Percentiles rank a stretch among this genome's conserved stretches.
Evolutionary conservation across 2,797 vertebrate species (phyloP).

Genomic region (Sebastes umbrosus): DNA sequence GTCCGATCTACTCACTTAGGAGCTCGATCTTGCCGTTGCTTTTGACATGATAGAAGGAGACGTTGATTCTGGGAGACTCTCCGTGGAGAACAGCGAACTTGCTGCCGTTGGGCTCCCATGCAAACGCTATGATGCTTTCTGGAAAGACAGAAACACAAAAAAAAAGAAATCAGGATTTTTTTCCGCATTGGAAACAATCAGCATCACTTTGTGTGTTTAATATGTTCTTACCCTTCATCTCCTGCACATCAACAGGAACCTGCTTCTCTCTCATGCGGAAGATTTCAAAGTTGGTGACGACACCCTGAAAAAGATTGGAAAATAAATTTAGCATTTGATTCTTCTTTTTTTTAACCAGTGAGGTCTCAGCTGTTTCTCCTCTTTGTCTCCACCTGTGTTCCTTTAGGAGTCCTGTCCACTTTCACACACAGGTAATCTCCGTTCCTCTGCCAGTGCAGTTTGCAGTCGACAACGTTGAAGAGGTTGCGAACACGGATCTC

Average conservation of each 20-base stretch:
- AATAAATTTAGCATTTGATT: not conserved
- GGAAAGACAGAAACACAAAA: slow-evolving; percentile 5
- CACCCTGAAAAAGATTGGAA: slow-evolving; percentile 82
- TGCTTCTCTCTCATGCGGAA: slow-evolving; percentile 99
- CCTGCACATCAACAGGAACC: slow-evolving; percentile 97
- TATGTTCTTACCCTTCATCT: slow-evolving; percentile 92
- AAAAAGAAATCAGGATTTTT: not conserved
- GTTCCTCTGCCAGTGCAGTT: slow-evolving; percentile 98
- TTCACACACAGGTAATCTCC: slow-evolving; percentile 98
- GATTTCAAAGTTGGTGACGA: slow-evolving; percentile 99
- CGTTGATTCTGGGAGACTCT: slow-evolving; percentile 92
- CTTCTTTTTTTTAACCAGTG: not conserved
- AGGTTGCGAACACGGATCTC: slow-evolving; percentile 98
- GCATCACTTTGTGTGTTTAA: not conserved
- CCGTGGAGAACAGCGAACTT: slow-evolving; percentile 98
- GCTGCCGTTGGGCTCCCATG: slow-evolving; percentile 98
- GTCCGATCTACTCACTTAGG: slow-evolving; percentile 86
- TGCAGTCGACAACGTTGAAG: slow-evolving; percentile 98
- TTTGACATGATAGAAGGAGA: slow-evolving; percentile 97
- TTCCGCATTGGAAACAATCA: not conserved
- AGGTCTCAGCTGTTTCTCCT: rapidly evolving
- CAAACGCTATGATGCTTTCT: slow-evolving; percentile 98
- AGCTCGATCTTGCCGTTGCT: slow-evolving; percentile 98
- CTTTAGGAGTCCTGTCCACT: slow-evolving; percentile 96
- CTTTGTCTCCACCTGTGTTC: slow-evolving; percentile 84